Evolutionary conservation across 2,797 vertebrate genomes (phyloP).

Genomic region (Urophycis tenuis): DNA sequence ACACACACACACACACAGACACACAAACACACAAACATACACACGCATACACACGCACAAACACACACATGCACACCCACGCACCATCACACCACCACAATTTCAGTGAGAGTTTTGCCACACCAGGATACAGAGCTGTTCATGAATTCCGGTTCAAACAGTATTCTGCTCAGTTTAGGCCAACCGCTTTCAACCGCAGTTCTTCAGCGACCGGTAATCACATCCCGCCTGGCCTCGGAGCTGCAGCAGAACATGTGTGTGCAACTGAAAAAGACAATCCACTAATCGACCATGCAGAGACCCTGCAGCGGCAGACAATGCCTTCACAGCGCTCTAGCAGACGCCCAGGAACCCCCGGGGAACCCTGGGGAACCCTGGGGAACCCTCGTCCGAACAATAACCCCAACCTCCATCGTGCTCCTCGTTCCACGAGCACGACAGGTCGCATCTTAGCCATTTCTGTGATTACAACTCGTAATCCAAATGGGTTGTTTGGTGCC

Average conservation of each 20-base stretch:
- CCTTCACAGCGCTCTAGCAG: no score
- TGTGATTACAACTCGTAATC: no score
- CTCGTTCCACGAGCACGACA: no score
- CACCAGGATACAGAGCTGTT: slow-evolving; percentile 98
- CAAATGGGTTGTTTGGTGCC: no score
- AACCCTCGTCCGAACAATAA: no score
- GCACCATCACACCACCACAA: slow-evolving; percentile 15
- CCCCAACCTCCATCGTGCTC: no score
- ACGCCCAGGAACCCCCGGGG: no score
- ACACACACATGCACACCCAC: slow-evolving; percentile 33
- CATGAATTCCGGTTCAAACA: slow-evolving; percentile 96
- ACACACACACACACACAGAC: slow-evolving; percentile 1
- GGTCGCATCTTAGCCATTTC: no score
- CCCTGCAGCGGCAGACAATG: not conserved
- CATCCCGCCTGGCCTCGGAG: slow-evolving; percentile 46
- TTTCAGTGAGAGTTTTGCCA: slow-evolving; percentile 72
- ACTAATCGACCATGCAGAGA: slow-evolving; percentile 19
- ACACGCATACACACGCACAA: not conserved
- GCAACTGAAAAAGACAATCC: slow-evolving; percentile 44
- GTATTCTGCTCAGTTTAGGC: slow-evolving; percentile 87
- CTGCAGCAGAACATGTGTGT: slow-evolving; percentile 39
- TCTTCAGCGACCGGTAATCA: slow-evolving; percentile 76
- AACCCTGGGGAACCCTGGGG: no score
- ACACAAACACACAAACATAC: not conserved
- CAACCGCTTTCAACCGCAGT: slow-evolving; percentile 87